Evolutionary conservation across 2,797 vertebrate species (phyloP), one percentile per base, ranked within the genome.

Genomic region (Intellagama lesueurii): DNA sequence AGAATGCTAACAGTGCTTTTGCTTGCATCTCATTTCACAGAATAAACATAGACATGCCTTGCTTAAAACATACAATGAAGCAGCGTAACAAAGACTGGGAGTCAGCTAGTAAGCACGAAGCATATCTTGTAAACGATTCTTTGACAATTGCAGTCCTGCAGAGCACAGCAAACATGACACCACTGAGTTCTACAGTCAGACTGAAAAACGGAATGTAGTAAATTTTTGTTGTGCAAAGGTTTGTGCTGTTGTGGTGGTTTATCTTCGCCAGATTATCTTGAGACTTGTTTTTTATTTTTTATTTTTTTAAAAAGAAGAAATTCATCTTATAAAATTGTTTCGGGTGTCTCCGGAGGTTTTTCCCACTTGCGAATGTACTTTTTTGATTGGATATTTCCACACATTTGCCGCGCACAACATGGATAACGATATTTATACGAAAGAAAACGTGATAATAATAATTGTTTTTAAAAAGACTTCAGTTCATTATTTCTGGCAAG

Each of bases 1-100:
- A 91, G 1, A 92, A 88, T 89, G 78, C 91, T 92, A 94, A 90
- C 78, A 92, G 89, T 94, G 92, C 89, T 93, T 79, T 93, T 75
- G 91, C 90, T 85, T 93, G 90, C 85, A 92, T 94, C 93, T 93
- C 92, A 93, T 96, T 94, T 89, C 91, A 93, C 85, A 86, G 95
- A 95, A 93, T 90, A 92, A 95, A 92, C 92, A 91, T 85, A 90
- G 86, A 96, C 86, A 90, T 19, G 91, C 44, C n/a, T 91, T 85
- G 86, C 75, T 93, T 95, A 92, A 95, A 95, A 95, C 91, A 68
- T 73, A 94, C 96, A 94, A 93, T 49, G 78, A 92, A 95, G 90
- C 77, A 79, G 88, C 52, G 5, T 47, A 92, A 91, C 86, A 95
- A 93, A 96, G 87, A 92, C 75, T 90, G 79, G 82, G 19, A 93